Evolutionary conservation across 2,113 vertebrate species (phyloP).

Genomic region (Mustela lutreola): DNA sequence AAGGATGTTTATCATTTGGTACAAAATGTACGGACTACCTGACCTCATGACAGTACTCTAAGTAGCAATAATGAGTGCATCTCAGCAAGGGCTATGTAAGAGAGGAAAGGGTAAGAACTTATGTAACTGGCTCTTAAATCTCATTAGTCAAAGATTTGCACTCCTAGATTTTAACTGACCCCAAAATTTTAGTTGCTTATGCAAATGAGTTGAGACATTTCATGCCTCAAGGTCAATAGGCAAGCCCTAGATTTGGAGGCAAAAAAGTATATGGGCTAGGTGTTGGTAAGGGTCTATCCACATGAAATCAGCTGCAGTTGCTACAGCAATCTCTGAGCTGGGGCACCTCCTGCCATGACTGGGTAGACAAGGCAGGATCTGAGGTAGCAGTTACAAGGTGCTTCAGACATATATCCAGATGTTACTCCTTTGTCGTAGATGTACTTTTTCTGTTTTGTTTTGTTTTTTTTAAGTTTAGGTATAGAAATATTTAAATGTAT

Average conservation of each 20-base stretch:
- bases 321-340: background rate
- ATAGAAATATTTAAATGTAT: background rate
- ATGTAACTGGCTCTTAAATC: background rate
- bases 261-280: background rate
- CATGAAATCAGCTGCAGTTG: background rate
- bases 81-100: background rate
- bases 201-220: background rate
- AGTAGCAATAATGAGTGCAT: background rate
- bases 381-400: accelerated
- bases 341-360: background rate
- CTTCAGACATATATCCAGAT: background rate
- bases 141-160: background rate
- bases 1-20: background rate
- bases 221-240: background rate
- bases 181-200: background rate
- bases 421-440: background rate
- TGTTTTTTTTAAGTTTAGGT: background rate
- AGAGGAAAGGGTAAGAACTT: background rate
- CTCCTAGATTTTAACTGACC: background rate
- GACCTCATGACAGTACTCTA: background rate
- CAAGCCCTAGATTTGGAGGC: background rate
- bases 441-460: background rate
- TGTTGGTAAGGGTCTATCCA: accelerated
- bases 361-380: background rate
- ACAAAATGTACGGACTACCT: background rate